These are phyloP conservation scores for Limnephilus auricula DNA, from an alignment of 2,888 invertebrate genomes.

Conservation along the genomic window DNA sequence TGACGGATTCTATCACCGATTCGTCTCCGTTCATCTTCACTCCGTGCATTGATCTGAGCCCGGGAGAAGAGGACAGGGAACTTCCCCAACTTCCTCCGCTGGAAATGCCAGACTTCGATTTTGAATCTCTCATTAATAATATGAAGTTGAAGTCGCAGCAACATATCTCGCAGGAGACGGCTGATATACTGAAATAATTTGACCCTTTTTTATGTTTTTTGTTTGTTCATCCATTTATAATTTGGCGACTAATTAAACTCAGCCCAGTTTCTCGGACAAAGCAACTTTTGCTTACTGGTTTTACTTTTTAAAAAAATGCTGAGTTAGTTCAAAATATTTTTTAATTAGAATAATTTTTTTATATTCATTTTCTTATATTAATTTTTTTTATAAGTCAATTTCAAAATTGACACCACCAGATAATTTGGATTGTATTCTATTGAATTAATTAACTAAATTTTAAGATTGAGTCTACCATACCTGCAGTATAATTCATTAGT, in stretches of 20 bases:
- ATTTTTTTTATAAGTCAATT: too few relatives aligned
- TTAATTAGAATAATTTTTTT: neutral
- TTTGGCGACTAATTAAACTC: neutral
- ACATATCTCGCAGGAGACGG: neutral
- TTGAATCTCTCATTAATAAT: slow-evolving; percentile 67
- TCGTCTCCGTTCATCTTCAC: slow-evolving; percentile 72
- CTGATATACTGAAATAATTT: neutral
- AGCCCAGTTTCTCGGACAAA: neutral
- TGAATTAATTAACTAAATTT: neutral
- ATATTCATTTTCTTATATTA: neutral
- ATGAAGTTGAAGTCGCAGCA: slow-evolving; percentile 51
- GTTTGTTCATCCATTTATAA: neutral
- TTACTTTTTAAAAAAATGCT: neutral
- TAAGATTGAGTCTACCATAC: neutral
- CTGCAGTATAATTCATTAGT: neutral
- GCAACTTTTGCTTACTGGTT: neutral
- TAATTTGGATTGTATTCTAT: neutral
- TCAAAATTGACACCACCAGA: neutral
- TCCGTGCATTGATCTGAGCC: slow-evolving; percentile 72
- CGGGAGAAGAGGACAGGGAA: slow-evolving; percentile 69
- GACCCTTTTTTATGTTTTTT: neutral
- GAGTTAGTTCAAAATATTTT: neutral
- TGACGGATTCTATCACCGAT: slow-evolving; percentile 71
- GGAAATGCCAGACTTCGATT: slow-evolving; percentile 81
- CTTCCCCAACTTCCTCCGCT: slow-evolving; percentile 78